phyloP scores from a whole-genome alignment of 2,888 invertebrate species.

The Acleris literana region DNA sequence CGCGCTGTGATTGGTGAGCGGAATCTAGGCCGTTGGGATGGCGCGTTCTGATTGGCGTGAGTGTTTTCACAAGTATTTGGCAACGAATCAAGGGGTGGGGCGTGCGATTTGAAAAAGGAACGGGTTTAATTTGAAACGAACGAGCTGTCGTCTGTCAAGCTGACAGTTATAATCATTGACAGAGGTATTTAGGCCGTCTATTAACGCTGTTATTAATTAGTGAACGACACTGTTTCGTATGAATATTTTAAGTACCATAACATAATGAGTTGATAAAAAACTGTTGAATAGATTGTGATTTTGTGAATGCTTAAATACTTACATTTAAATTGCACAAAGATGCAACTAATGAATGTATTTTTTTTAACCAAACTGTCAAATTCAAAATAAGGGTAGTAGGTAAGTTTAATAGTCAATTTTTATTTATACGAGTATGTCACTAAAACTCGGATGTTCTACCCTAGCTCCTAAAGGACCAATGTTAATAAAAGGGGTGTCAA shows the following conservation, averaged over 20 bases:
- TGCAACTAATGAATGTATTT: too few relatives aligned
- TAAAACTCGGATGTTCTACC: too few relatives aligned
- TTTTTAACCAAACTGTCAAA: too few relatives aligned
- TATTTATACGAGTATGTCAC: too few relatives aligned
- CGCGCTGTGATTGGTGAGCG: conserved; percentile 55
- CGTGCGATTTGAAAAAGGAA: conserved; percentile 49
- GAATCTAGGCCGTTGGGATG: conserved; percentile 52
- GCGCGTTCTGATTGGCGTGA: conserved; percentile 56
- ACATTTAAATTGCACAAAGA: too few relatives aligned
- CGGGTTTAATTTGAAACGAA: conserved; percentile 38
- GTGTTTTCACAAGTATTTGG: conserved; percentile 65
- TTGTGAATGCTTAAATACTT: neutral
- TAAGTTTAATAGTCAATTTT: too few relatives aligned
- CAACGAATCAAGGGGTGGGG: conserved; percentile 73
- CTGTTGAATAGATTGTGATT: neutral
- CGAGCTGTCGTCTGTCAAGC: conserved; percentile 36
- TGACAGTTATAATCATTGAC: conserved; percentile 34
- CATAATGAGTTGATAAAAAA: neutral
- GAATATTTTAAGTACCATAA: neutral
- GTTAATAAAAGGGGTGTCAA: too few relatives aligned
- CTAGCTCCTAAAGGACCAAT: too few relatives aligned
- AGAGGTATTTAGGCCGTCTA: conserved; percentile 33
- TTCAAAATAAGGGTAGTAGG: too few relatives aligned
- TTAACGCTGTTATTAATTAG: conserved; percentile 23
- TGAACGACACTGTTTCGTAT: neutral